Evolutionary conservation across 2,113 vertebrate genomes (phyloP).

Genomic region (human (Homo sapiens)): DNA sequence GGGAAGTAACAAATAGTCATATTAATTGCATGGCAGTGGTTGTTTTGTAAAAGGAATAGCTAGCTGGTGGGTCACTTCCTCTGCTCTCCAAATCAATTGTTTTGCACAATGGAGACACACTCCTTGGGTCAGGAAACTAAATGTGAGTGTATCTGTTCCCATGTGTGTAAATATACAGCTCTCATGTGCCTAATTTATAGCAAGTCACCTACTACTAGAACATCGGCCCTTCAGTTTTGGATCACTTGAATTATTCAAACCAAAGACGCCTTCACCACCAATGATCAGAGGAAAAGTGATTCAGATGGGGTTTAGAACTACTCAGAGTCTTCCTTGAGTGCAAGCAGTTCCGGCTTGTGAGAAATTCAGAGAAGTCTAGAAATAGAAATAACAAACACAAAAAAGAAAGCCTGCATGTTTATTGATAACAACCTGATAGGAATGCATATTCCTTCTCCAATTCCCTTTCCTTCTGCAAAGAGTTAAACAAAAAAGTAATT

Average conservation of each 20-base stretch:
- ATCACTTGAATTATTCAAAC: neutral
- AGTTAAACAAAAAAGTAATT: conserved; percentile 82
- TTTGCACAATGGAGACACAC: neutral
- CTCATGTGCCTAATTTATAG: neutral
- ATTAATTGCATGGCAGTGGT: neutral
- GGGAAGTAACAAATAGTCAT: neutral
- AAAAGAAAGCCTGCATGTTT: neutral
- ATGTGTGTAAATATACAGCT: neutral
- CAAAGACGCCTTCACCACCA: neutral
- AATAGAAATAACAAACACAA: fast-evolving
- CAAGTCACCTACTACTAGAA: neutral
- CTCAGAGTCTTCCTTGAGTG: neutral
- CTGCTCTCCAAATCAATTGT: neutral
- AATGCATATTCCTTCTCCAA: neutral
- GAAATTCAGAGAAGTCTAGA: neutral
- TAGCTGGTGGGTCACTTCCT: neutral
- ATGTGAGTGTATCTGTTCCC: neutral
- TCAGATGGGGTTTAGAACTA: neutral
- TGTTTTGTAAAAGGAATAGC: neutral
- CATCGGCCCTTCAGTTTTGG: neutral
- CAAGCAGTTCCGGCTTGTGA: neutral
- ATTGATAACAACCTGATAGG: fast-evolving
- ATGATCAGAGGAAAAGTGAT: neutral
- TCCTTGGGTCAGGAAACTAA: neutral
- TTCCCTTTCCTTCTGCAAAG: conserved; percentile 33